These are phyloP conservation scores for Capromys pilorides DNA, from an alignment of 2,797 vertebrate species.

Conservation along the genomic window DNA sequence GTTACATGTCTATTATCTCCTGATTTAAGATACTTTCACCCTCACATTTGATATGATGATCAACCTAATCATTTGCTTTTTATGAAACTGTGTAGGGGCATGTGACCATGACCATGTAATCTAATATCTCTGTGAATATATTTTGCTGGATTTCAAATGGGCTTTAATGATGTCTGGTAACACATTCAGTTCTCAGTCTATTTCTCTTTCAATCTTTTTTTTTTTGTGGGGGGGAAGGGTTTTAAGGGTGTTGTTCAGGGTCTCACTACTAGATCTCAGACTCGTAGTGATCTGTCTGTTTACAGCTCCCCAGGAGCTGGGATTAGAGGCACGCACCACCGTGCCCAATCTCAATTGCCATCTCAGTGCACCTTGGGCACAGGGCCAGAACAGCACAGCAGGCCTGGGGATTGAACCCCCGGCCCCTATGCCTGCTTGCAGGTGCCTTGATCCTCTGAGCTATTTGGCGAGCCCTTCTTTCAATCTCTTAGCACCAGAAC, in stretches of 20 bases:
- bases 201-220: neutral
- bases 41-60: neutral
- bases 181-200: neutral
- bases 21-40: neutral
- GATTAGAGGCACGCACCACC: too few relatives aligned
- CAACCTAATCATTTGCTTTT: neutral
- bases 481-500: neutral
- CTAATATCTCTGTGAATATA: neutral
- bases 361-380: too few relatives aligned
- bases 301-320: too few relatives aligned
- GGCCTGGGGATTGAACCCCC: too few relatives aligned
- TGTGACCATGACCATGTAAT: neutral
- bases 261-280: too few relatives aligned
- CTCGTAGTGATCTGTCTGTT: too few relatives aligned
- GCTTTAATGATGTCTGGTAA: neutral
- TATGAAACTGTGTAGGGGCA: neutral
- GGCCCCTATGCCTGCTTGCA: too few relatives aligned
- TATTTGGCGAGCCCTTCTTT: neutral
- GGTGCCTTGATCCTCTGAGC: too few relatives aligned
- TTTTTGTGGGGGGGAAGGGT: too few relatives aligned
- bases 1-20: neutral
- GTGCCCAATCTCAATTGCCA: too few relatives aligned
- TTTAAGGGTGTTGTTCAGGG: too few relatives aligned
- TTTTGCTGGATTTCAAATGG: neutral
- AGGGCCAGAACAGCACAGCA: too few relatives aligned